These are phyloP conservation scores for Noctua comes DNA, from an alignment of 2,888 invertebrate genomes.

Conservation along the genomic window DNA sequence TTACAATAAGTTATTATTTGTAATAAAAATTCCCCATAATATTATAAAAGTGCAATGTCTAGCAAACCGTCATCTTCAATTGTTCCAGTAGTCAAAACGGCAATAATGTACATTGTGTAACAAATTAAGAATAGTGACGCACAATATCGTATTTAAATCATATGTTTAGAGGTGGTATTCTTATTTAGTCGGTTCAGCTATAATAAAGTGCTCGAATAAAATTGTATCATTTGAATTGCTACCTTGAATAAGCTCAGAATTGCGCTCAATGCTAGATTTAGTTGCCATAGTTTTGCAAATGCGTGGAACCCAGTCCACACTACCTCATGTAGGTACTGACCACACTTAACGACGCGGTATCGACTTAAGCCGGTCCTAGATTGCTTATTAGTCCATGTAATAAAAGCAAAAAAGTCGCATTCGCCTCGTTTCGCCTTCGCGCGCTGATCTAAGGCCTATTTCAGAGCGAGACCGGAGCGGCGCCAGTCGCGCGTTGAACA, in stretches of 20 bases:
- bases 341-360: neutral
- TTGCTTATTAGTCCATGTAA: neutral
- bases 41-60: conserved; percentile 30
- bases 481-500: neutral
- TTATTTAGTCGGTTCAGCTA: conserved; percentile 29
- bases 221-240: conserved; percentile 28
- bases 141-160: conserved; percentile 49
- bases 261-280: conserved; percentile 45
- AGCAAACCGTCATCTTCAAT: conserved; percentile 23
- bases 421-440: neutral
- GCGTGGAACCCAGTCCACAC: neutral
- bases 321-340: conserved; percentile 30
- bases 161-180: conserved; percentile 11
- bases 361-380: neutral
- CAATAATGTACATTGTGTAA: conserved; percentile 70
- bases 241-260: conserved; percentile 32
- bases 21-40: neutral
- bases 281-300: conserved; percentile 3
- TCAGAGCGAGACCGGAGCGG: neutral
- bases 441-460: neutral
- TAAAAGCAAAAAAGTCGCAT: neutral
- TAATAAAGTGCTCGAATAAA: conserved; percentile 41
- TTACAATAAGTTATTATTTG: neutral
- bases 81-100: conserved; percentile 53
- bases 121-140: conserved; percentile 39